These are phyloP conservation scores for Harpalus rufipes DNA, from an alignment of 2,888 invertebrate species.

Conservation along the genomic window DNA sequence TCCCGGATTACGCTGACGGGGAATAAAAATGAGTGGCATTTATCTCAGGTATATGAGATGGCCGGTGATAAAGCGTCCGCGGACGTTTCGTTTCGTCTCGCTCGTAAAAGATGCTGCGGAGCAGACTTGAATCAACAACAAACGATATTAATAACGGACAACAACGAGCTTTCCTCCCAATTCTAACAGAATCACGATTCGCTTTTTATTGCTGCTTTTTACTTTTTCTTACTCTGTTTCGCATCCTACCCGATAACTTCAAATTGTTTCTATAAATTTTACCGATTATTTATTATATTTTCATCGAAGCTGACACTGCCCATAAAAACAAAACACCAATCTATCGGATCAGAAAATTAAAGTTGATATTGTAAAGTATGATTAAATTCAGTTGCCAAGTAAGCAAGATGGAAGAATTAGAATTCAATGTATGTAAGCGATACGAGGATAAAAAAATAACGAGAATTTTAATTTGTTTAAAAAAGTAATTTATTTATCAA, in stretches of 20 bases:
- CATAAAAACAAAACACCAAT: constrained; percentile 11
- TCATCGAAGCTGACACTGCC: constrained; percentile 33
- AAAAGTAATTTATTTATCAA: too few relatives aligned
- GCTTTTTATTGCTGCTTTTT: constrained; percentile 45
- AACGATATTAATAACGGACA: constrained; percentile 62
- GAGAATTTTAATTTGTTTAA: too few relatives aligned
- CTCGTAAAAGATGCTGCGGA: constrained; percentile 55
- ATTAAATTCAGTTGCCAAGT: constrained; percentile 18
- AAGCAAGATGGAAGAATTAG: too few relatives aligned
- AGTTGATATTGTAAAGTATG: constrained; percentile 17
- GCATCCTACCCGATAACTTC: constrained; percentile 14
- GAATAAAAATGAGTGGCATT: constrained; percentile 63
- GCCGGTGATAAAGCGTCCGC: constrained; percentile 51
- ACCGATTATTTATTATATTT: constrained; percentile 50
- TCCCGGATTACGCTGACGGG: constrained; percentile 52
- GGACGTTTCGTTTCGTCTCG: constrained; percentile 52
- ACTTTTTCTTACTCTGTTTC: constrained; percentile 32
- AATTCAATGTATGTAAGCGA: too few relatives aligned
- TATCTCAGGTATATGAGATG: constrained; percentile 63
- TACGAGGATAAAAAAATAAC: too few relatives aligned
- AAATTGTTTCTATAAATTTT: constrained; percentile 52
- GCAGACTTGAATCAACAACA: constrained; percentile 63
- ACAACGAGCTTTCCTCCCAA: constrained; percentile 28
- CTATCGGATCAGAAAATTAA: constrained; percentile 4
- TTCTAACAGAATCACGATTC: constrained; percentile 42